These are phyloP conservation scores for Pelobates cultripes DNA, from an alignment of 2,797 vertebrate genomes.

Conservation along the genomic window DNA sequence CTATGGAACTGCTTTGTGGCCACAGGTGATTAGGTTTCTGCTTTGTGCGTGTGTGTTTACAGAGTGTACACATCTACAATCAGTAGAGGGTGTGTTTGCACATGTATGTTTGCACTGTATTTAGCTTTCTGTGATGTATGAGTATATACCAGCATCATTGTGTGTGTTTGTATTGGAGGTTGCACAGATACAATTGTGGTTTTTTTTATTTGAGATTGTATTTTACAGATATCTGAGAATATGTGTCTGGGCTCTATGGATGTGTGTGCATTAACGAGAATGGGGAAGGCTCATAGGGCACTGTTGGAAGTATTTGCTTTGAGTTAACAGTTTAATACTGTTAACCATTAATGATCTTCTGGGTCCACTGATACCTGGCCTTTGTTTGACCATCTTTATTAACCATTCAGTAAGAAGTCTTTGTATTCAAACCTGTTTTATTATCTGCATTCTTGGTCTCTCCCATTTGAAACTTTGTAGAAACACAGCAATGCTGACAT, in stretches of 20 bases:
- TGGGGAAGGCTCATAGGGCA: slow-evolving; percentile 7
- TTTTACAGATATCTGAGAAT: slow-evolving; percentile 20
- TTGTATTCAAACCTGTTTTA: slow-evolving; percentile 48
- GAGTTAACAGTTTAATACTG: slow-evolving; percentile 47
- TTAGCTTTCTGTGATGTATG: background rate
- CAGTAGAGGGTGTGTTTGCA: background rate
- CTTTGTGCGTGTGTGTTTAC: too few relatives aligned
- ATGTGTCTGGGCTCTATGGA: slow-evolving; percentile 17
- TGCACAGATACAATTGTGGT: slow-evolving; percentile 46
- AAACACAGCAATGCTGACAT: background rate
- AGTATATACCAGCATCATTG: background rate
- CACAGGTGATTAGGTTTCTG: too few relatives aligned
- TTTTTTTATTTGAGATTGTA: slow-evolving; percentile 33
- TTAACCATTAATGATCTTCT: slow-evolving; percentile 55
- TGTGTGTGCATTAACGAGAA: slow-evolving; percentile 33
- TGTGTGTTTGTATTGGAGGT: slow-evolving; percentile 52
- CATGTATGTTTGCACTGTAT: background rate
- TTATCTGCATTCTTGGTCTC: slow-evolving; percentile 33
- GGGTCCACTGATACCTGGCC: slow-evolving; percentile 42
- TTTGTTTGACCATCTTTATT: slow-evolving; percentile 51
- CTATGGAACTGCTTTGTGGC: background rate
- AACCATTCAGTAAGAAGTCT: slow-evolving; percentile 25
- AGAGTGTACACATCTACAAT: background rate
- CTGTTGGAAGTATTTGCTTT: slow-evolving; percentile 40
- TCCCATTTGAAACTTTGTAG: slow-evolving; percentile 2